A percentile compares a stretch with the other conserved stretches of the same genome.
Conservation (phyloP, 2,113 vertebrate species). For the Pseudolaguvia tuberculata region DNA sequence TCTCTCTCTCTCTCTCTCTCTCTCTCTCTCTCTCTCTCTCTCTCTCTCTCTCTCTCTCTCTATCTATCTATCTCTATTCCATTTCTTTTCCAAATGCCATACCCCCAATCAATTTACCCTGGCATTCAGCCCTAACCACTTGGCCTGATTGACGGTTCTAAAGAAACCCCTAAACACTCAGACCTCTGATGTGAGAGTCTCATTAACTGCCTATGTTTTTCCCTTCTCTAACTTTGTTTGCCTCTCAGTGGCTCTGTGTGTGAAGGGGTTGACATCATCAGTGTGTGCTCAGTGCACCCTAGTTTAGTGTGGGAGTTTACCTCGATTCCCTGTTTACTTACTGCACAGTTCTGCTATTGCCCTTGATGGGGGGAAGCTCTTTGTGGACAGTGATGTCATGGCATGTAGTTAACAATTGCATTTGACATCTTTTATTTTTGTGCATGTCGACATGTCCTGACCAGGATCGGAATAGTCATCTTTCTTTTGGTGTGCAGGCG, state of each 20-base stretch:
- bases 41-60: too few relatives aligned
- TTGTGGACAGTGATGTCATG: slow-evolving; percentile 68
- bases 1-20: too few relatives aligned
- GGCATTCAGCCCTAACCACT: slow-evolving; percentile 33
- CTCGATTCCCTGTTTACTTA: slow-evolving; percentile 18
- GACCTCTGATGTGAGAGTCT: slow-evolving; percentile 49
- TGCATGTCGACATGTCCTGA: slow-evolving; percentile 60
- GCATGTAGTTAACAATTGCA: slow-evolving; percentile 61
- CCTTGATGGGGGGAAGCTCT: slow-evolving; percentile 45
- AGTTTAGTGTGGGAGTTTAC: slow-evolving; percentile 41
- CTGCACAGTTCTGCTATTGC: slow-evolving; percentile 34
- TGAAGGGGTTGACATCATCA: slow-evolving; percentile 68
- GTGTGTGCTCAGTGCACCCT: slow-evolving; percentile 47
- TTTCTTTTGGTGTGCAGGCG: slow-evolving; percentile 48
- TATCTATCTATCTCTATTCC: background rate
- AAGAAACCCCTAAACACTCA: slow-evolving; percentile 38
- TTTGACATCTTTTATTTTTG: slow-evolving; percentile 76
- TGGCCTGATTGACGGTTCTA: slow-evolving; percentile 45
- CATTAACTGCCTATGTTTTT: slow-evolving; percentile 58
- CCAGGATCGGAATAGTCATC: slow-evolving; percentile 50
- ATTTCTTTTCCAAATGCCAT: slow-evolving; percentile 20
- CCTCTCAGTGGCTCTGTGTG: slow-evolving; percentile 60
- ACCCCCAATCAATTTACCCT: slow-evolving; percentile 24
- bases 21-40: too few relatives aligned
- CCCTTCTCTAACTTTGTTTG: slow-evolving; percentile 49